These are phyloP conservation scores for Tyrophagus putrescentiae DNA, from an alignment of 1,140 invertebrate species.

Conservation along the genomic window DNA sequence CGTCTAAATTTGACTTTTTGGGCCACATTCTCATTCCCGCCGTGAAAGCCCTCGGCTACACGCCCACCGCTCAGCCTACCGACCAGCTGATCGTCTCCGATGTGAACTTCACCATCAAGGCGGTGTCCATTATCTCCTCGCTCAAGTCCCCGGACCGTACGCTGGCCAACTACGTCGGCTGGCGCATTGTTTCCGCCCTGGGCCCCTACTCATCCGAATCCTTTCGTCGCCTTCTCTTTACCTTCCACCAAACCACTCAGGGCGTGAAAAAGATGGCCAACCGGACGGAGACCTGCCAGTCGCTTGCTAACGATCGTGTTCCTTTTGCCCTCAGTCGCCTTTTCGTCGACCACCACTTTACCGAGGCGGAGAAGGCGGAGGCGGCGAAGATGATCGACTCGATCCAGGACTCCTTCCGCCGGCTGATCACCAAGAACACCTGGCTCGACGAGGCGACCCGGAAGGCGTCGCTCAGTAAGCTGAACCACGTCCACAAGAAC, in stretches of 20 bases:
- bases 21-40: neutral
- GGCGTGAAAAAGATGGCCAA: too few species aligned
- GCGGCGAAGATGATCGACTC: too few species aligned
- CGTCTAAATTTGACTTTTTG: conserved; percentile 16
- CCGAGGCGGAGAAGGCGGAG: too few species aligned
- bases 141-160: conserved; percentile 34
- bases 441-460: conserved; percentile 85
- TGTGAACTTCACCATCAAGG: neutral
- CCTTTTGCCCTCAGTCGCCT: too few species aligned
- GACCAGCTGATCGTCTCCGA: neutral
- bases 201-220: conserved; percentile 53
- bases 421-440: conserved; percentile 49
- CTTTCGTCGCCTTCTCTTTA: too few species aligned
- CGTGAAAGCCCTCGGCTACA: neutral
- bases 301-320: too few species aligned
- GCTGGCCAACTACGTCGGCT: conserved; percentile 64
- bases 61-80: neutral
- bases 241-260: too few species aligned
- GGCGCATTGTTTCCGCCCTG: conserved; percentile 53
- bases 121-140: conserved; percentile 30
- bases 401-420: conserved; percentile 27
- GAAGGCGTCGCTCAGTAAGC: conserved; percentile 41
- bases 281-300: too few species aligned
- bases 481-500: conserved; percentile 32
- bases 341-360: too few species aligned